phyloP scores from a whole-genome alignment of 2,113 vertebrate species.

The Danio rerio region DNA sequence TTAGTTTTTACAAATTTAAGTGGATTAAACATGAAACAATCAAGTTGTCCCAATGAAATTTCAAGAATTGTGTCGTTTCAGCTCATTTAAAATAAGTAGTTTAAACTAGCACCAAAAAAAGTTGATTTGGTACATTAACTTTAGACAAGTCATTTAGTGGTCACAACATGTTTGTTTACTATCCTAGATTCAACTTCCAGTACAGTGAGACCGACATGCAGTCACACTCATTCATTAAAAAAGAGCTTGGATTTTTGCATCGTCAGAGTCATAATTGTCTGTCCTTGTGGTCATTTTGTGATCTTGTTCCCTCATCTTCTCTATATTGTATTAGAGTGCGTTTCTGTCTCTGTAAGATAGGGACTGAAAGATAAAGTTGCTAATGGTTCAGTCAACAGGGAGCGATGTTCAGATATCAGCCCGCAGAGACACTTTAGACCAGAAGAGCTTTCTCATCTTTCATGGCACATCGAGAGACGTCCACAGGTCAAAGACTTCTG shows the following conservation, averaged over 20 bases:
- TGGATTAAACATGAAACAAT: too few species aligned
- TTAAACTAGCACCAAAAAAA: too few species aligned
- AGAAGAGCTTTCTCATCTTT: background rate
- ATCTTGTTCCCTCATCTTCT: background rate
- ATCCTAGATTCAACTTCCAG: background rate
- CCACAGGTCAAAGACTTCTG: background rate
- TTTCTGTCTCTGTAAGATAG: slow-evolving; percentile 50
- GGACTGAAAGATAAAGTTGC: background rate
- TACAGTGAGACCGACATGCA: too few species aligned
- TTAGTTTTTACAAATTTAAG: too few species aligned
- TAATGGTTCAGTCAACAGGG: background rate
- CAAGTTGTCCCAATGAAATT: too few species aligned
- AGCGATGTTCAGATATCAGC: slow-evolving; percentile 5
- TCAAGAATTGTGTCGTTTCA: too few species aligned
- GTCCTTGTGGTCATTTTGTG: background rate
- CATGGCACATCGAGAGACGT: background rate
- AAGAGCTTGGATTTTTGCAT: background rate
- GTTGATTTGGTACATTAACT: too few species aligned
- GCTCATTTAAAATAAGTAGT: too few species aligned
- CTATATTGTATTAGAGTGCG: background rate
- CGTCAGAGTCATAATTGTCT: background rate
- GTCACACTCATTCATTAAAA: background rate
- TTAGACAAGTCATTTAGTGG: too few species aligned
- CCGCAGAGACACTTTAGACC: slow-evolving; percentile 24
- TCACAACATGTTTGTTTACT: too few species aligned